Evolutionary conservation across 2,797 vertebrate genomes (phyloP).

Genomic region (Alosa sapidissima): DNA sequence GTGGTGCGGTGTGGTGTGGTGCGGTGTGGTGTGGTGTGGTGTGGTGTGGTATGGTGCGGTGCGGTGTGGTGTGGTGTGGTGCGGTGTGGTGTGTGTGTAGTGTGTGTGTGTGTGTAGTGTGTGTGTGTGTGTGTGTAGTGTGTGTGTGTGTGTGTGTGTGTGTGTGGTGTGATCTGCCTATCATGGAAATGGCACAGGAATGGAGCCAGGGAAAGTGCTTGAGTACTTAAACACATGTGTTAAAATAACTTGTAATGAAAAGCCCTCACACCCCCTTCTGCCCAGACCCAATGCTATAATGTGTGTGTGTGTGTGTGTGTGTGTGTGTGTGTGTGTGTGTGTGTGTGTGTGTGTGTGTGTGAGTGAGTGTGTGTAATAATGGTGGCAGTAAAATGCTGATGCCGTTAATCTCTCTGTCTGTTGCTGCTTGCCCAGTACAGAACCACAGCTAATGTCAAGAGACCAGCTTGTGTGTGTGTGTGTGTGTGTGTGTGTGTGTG

Average conservation of each 20-base stretch:
- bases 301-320: slow-evolving; percentile 20
- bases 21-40: no score
- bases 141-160: no score
- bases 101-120: no score
- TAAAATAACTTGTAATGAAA: slow-evolving; percentile 25
- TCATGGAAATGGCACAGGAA: not conserved
- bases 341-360: slow-evolving; percentile 9
- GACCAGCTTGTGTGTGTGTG: slow-evolving; percentile 1
- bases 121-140: no score
- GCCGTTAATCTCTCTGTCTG: slow-evolving; percentile 16
- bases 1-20: no score
- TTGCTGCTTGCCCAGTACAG: slow-evolving; percentile 5
- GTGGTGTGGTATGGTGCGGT: no score
- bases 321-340: slow-evolving; percentile 14
- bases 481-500: not conserved
- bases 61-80: no score
- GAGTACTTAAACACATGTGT: slow-evolving; percentile 22
- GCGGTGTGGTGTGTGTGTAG: no score
- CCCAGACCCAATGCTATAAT: slow-evolving; percentile 16
- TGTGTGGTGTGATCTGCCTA: not conserved
- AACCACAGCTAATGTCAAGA: slow-evolving; percentile 17
- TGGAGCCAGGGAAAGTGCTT: not conserved
- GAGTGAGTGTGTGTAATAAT: not conserved
- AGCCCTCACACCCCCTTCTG: slow-evolving; percentile 11
- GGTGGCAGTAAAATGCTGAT: slow-evolving; percentile 20